Base-by-base conservation (phyloP, 2,888 invertebrate species). In the Caenorhabditis auriculariae region DNA sequence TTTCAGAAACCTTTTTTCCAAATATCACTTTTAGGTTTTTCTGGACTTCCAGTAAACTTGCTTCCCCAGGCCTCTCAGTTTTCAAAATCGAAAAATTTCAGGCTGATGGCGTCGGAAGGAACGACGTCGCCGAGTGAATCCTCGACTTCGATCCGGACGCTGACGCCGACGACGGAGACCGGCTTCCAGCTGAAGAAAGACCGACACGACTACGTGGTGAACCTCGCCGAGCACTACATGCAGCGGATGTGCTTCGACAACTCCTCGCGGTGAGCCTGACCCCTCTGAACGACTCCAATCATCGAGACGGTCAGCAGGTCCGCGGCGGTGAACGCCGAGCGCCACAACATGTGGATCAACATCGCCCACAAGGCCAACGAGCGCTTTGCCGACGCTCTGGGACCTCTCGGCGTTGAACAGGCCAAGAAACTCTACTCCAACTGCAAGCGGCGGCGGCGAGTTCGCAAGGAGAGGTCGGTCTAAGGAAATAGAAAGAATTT, bases 371-470 rank as follows among this genome's bases (percentile, higher is more conserved):
- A 58, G 38, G 55, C 56, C 17, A 65, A 62, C 26, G 51, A 56
- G 12, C 49, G 49, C 35, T 60, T 46, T 41, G 43, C 47, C 21
- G 43, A 42, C 15, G 26, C 27, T 2, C 42, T 67, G 23, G 60
- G 54, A 2, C 35, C 44, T 4, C 37, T 67, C 17, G 49, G 53
- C 1, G 47, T 58, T 1, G 59, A 56, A 29, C 66, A 66, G 44
- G 58, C 60, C 21, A 69, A 69, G 49, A 69, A 69, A 29, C 23
- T 63, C 0, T 64, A 49, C 41, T 66, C 66, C 9, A 69, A 69
- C 39, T 63, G 53, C 23, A 69, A 64, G 26, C 35, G 69, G 37
- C 45, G 65, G 24, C 32, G 54, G 19, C 37, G 55, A 23, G 55
- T 51, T n/a, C n/a, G n/a, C n/a, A n/a, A n/a, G n/a, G n/a, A n/a